Evolutionary conservation across 1,140 invertebrate genomes (phyloP).

Genomic region (Zaprionus gabonicus): DNA sequence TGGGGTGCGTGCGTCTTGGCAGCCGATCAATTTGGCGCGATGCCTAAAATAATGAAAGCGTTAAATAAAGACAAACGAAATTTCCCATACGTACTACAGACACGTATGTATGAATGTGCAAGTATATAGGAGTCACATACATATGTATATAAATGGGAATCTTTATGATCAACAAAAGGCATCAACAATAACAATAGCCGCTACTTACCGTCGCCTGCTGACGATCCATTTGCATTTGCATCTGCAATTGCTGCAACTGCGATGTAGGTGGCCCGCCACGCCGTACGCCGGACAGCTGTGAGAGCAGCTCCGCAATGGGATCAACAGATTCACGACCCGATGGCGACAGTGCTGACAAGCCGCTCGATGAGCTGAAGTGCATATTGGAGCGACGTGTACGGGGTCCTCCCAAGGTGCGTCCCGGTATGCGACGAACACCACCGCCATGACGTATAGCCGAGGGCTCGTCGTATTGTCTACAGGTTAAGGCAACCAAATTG

Average conservation of each 20-base stretch:
- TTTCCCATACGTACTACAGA: slow-evolving; percentile 21
- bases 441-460: slow-evolving; percentile 91
- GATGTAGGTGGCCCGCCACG: slow-evolving; percentile 89
- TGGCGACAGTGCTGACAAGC: slow-evolving; percentile 91
- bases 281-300: slow-evolving; percentile 95
- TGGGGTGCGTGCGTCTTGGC: slow-evolving; percentile 88
- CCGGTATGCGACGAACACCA: slow-evolving; percentile 93
- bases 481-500: slow-evolving; percentile 86
- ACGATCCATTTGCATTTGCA: slow-evolving; percentile 94
- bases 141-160: neutral
- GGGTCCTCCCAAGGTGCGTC: slow-evolving; percentile 90
- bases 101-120: neutral
- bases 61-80: slow-evolving; percentile 47
- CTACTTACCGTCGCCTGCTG: slow-evolving; percentile 91
- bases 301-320: slow-evolving; percentile 96
- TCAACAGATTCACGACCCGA: slow-evolving; percentile 95
- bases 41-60: slow-evolving; percentile 86
- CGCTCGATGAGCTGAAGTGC: slow-evolving; percentile 94
- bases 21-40: slow-evolving; percentile 93
- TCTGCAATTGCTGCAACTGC: slow-evolving; percentile 94
- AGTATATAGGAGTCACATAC: slow-evolving; percentile 5
- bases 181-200: slow-evolving; percentile 28
- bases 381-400: slow-evolving; percentile 93
- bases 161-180: slow-evolving; percentile 26
- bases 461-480: slow-evolving; percentile 91